phyloP scores from a whole-genome alignment of 92 coral and sea anemone species.

The Metridium senile region DNA sequence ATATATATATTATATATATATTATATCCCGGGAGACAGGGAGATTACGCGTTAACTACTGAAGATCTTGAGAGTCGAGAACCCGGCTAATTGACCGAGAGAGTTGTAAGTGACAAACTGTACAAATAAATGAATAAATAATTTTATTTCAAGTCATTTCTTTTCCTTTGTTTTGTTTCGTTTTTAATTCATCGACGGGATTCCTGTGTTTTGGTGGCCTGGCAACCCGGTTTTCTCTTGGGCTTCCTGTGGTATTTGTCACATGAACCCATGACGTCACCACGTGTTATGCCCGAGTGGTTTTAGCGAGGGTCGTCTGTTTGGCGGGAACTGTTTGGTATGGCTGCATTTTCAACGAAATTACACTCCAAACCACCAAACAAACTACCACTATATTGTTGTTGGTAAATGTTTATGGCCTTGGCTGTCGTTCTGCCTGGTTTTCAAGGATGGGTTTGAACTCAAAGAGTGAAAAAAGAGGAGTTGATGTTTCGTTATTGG shows the following conservation, averaged over 20 bases:
- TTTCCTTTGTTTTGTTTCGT: no score
- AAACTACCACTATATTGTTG: constrained; percentile 30
- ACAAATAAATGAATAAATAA: no score
- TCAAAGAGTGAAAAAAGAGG: constrained; percentile 75
- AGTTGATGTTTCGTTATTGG: constrained; percentile 67
- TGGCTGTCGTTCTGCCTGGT: constrained; percentile 36
- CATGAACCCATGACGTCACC: constrained; percentile 41
- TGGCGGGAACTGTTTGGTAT: constrained; percentile 87
- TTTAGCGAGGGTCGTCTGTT: constrained; percentile 63
- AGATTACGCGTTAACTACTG: no score
- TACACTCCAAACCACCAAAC: constrained; percentile 27
- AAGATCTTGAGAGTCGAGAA: no score
- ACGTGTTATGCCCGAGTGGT: constrained; percentile 44
- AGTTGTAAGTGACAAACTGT: no score
- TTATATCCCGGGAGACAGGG: no score
- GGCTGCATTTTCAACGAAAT: constrained; percentile 58
- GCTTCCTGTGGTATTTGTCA: constrained; percentile 26
- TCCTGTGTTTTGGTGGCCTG: constrained; percentile 29
- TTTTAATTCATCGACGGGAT: no score
- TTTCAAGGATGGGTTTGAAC: constrained; percentile 80
- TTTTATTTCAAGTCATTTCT: no score
- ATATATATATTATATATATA: no score
- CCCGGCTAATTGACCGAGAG: no score
- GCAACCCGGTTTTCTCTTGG: background rate
- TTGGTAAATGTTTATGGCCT: constrained; percentile 44